phyloP scores from a whole-genome alignment of 1,140 invertebrate genomes.

The Ylistrum balloti region DNA sequence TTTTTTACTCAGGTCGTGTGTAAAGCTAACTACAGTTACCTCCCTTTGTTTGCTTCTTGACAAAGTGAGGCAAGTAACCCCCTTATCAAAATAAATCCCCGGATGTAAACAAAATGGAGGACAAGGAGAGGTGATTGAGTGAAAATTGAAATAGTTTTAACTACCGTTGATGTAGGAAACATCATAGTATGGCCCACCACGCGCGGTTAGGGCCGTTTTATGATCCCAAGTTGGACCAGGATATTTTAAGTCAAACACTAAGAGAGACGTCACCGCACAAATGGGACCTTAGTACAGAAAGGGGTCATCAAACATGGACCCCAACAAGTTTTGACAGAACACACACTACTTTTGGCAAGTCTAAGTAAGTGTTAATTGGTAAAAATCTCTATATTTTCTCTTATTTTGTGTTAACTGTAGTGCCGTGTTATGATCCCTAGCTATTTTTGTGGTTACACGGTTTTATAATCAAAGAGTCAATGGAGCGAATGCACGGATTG shows the following conservation, averaged over 20 bases:
- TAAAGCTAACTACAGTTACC: background rate
- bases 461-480: background rate
- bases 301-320: background rate
- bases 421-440: background rate
- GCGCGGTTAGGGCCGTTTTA: constrained; percentile 5
- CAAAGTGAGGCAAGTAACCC: constrained; percentile 50
- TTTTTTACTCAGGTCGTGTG: too few species aligned
- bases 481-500: background rate
- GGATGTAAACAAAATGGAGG: constrained; percentile 73
- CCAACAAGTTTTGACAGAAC: constrained; percentile 47
- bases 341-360: background rate
- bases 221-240: constrained; percentile 16
- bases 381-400: background rate
- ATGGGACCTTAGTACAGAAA: constrained; percentile 27
- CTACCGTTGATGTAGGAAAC: constrained; percentile 15
- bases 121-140: constrained; percentile 36
- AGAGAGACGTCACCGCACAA: background rate
- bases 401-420: background rate
- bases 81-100: constrained; percentile 55
- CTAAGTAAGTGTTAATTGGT: constrained; percentile 42
- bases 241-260: background rate
- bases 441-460: background rate
- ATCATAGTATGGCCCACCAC: constrained; percentile 9
- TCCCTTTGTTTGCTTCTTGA: constrained; percentile 32
- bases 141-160: constrained; percentile 9